phyloP scores from a whole-genome alignment of 92 coral and sea anemone species.

The Porites divaricata region DNA sequence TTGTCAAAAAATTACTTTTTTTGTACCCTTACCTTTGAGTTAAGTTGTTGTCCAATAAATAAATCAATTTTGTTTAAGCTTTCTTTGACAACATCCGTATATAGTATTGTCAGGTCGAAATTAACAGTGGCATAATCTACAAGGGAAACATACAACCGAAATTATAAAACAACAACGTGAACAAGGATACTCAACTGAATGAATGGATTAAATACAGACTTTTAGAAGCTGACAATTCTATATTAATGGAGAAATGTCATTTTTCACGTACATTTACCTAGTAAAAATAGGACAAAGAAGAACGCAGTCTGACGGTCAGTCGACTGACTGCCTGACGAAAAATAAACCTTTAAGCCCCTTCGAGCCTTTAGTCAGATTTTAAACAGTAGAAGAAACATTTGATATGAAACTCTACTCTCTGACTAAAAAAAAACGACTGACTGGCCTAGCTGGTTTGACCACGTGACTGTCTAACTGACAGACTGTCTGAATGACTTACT shows the following conservation, averaged over 20 bases:
- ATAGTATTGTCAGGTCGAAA: neutral
- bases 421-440: too few relatives aligned
- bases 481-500: too few relatives aligned
- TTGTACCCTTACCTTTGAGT: neutral
- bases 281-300: too few relatives aligned
- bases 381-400: too few relatives aligned
- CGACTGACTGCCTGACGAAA: neutral
- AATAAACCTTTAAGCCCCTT: neutral
- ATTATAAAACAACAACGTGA: neutral
- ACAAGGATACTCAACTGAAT: neutral
- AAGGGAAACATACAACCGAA: neutral
- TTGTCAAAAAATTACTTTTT: neutral
- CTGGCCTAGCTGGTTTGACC: too few relatives aligned
- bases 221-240: too few relatives aligned
- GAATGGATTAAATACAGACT: too few relatives aligned
- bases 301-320: too few relatives aligned
- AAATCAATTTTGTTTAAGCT: neutral
- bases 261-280: too few relatives aligned
- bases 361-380: neutral
- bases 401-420: too few relatives aligned
- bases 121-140: conserved; percentile 7
- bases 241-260: too few relatives aligned
- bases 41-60: neutral
- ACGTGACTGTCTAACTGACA: too few relatives aligned
- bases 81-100: neutral